Conservation (phyloP, 2,113 vertebrate species). For the Gallinago jamesoni region DNA sequence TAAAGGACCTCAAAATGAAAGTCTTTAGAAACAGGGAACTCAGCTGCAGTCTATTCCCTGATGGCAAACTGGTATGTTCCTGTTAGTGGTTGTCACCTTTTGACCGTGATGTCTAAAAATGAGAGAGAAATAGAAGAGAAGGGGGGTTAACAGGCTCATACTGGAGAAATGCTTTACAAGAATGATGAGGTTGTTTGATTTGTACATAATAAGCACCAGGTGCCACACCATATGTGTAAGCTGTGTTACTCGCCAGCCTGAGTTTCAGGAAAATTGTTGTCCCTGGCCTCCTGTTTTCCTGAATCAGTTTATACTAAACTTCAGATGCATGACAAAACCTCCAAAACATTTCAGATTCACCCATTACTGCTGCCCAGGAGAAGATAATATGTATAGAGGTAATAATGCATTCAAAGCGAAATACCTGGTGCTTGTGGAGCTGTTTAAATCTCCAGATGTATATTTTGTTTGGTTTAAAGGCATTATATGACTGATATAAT, state of each 20-base stretch:
- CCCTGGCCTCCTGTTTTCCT: background rate
- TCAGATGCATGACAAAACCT: background rate
- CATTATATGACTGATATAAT: background rate
- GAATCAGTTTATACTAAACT: background rate
- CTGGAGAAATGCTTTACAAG: background rate
- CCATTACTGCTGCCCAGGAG: background rate
- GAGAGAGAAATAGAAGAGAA: background rate
- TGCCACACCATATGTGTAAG: slow-evolving; percentile 12
- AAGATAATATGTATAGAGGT: background rate
- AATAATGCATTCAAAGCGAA: background rate
- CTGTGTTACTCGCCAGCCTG: background rate
- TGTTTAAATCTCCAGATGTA: background rate
- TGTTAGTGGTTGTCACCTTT: background rate
- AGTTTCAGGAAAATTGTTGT: background rate
- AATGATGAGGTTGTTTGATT: slow-evolving; percentile 42
- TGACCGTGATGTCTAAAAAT: background rate
- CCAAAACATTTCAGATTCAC: background rate
- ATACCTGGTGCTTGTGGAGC: background rate
- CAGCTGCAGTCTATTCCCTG: background rate
- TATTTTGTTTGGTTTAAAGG: slow-evolving; percentile 33
- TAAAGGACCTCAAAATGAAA: background rate
- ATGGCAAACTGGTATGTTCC: background rate
- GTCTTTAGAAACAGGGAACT: background rate
- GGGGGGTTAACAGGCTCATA: background rate
- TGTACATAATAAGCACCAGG: slow-evolving; percentile 19